Conservation (phyloP, 1,140 invertebrate species). For the Antheraea pernyi region DNA sequence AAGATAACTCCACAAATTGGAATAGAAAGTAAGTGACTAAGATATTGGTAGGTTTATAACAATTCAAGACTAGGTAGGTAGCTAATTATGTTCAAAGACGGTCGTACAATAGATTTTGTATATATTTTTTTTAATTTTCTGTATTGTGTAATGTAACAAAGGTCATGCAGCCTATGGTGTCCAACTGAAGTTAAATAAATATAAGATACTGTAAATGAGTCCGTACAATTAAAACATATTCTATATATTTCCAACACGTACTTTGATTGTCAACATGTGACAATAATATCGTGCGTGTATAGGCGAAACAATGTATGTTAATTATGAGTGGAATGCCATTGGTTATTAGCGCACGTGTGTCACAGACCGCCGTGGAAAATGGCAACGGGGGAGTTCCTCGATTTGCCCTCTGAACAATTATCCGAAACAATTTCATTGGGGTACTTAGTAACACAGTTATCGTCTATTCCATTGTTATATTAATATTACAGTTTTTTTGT, state of each 20-base stretch:
- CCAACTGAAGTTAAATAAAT: too few relatives aligned
- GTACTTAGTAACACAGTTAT: not conserved
- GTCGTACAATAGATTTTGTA: too few relatives aligned
- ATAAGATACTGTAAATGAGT: too few relatives aligned
- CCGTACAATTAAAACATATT: not conserved
- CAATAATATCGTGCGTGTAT: not conserved
- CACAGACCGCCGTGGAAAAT: conserved; percentile 25
- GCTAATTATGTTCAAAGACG: too few relatives aligned
- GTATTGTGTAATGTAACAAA: too few relatives aligned
- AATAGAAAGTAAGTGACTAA: too few relatives aligned
- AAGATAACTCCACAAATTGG: too few relatives aligned
- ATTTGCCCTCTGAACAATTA: conserved; percentile 31
- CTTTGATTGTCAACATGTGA: not conserved
- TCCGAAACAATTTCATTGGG: conserved; percentile 23
- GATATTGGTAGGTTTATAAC: too few relatives aligned
- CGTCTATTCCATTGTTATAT: not conserved
- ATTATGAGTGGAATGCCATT: conserved; percentile 44
- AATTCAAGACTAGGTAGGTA: too few relatives aligned
- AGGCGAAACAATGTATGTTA: conserved; percentile 24
- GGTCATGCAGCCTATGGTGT: too few relatives aligned
- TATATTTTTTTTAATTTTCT: too few relatives aligned
- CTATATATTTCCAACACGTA: not conserved
- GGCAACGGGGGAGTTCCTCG: conserved; percentile 21
- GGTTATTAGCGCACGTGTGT: conserved; percentile 50
- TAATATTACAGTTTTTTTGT: not conserved